Base-by-base conservation (phyloP, 2,113 vertebrate species). In the Fregetta grallaria region DNA sequence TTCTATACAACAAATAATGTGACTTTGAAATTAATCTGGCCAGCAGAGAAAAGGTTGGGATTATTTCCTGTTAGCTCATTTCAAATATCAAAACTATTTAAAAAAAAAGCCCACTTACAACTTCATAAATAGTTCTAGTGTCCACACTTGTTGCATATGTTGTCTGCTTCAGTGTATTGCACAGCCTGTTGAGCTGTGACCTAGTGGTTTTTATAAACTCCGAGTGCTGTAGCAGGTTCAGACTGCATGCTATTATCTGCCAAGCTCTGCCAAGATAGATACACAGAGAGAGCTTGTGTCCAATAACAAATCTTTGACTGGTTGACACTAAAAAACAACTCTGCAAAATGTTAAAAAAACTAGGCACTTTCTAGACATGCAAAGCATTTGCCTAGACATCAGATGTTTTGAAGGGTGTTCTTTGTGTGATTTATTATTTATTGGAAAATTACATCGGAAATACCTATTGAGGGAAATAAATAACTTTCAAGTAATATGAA, bases 381-480 rank as follows among this genome's bases (percentile, higher is more conserved):
- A 85, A 78, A 95, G 34, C 14, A 38, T 85, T 95, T 92, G 26
- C 65, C 61, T 83, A 65, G 38, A 38, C 63, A 84, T 50, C 59
- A 71, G 49, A 45, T 72, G 11, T 81, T 95, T 91, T 90, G 77
- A 93, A 77, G 58, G 18, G 68, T 72, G 32, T 13, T 67, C 47
- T 78, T 81, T 75, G 6, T 79, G 61, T 75, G 73, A 92, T 94
- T 90, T 61, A 85, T 95, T 90, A 90, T 88, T 95, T 97, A 90
- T 76, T 91, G 36, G n/a, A 88, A 36, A 94, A 89, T 79, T 94
- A 40, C 68, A 79, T 85, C 4, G 4, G 66, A 79, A 90, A 76
- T 66, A 75, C 11, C 42, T 79, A n/a, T 63, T 87, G 73, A 78
- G 40, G 34, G 70, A 87, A 87, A 87, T 84, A 86, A 89, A 74